A percentile compares a stretch with the other conserved stretches of the same genome.
Evolutionary conservation across 1,140 invertebrate genomes (phyloP).

Genomic region (Batillaria attramentaria): DNA sequence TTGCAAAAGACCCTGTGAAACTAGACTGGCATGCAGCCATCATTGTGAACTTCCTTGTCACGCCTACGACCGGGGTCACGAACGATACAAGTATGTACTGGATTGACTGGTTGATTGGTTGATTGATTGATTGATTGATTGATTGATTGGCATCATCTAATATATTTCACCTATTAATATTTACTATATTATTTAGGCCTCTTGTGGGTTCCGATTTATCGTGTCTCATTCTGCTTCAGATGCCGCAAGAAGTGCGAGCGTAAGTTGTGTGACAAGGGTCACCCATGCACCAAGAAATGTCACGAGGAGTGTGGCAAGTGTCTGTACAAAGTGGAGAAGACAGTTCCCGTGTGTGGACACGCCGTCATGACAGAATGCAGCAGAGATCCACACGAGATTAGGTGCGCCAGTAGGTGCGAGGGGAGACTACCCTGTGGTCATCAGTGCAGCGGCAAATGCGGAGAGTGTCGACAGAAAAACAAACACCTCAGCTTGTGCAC

Average conservation of each 20-base stretch:
- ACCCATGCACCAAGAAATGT: slow-evolving; percentile 81
- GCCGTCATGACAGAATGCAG: not conserved
- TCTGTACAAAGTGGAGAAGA: slow-evolving; percentile 82
- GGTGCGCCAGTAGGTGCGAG: slow-evolving; percentile 56
- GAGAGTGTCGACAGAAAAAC: slow-evolving; percentile 75
- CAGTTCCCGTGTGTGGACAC: slow-evolving; percentile 79
- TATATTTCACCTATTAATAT: too few species aligned
- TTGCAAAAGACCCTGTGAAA: slow-evolving; percentile 8
- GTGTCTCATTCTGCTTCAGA: not conserved
- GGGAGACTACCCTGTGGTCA: slow-evolving; percentile 61
- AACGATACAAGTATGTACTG: slow-evolving; percentile 4
- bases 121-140: too few species aligned
- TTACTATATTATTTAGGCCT: too few species aligned
- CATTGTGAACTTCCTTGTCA: slow-evolving; percentile 34
- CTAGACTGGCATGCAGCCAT: slow-evolving; percentile 30
- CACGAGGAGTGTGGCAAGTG: slow-evolving; percentile 78
- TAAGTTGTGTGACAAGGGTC: slow-evolving; percentile 70
- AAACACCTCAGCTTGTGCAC: slow-evolving; percentile 69
- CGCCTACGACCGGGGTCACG: slow-evolving; percentile 25
- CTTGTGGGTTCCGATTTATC: too few species aligned
- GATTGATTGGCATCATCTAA: too few species aligned
- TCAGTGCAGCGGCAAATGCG: slow-evolving; percentile 76
- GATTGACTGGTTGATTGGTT: not conserved
- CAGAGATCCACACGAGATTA: slow-evolving; percentile 73
- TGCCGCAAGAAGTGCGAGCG: slow-evolving; percentile 21